These are phyloP conservation scores for Cosmorhoe ocellata DNA, from an alignment of 2,888 invertebrate genomes.

Conservation along the genomic window DNA sequence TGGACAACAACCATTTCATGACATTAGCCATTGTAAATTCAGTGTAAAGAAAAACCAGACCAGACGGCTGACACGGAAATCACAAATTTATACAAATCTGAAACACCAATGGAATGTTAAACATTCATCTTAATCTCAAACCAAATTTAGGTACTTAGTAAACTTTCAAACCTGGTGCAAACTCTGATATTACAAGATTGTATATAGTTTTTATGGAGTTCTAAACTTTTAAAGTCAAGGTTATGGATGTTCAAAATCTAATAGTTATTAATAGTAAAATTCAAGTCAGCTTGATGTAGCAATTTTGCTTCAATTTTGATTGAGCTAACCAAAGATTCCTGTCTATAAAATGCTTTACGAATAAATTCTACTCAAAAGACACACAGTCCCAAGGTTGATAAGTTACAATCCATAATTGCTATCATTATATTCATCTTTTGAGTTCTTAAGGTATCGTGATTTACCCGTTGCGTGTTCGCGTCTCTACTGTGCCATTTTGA, in stretches of 20 bases:
- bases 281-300: too few relatives aligned
- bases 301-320: too few relatives aligned
- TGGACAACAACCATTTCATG: constrained; percentile 18
- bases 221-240: too few relatives aligned
- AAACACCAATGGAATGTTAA: constrained; percentile 12
- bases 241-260: too few relatives aligned
- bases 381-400: constrained; percentile 8
- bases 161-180: too few relatives aligned
- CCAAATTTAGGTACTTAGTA: too few relatives aligned
- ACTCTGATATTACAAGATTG: too few relatives aligned
- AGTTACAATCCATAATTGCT: constrained; percentile 18
- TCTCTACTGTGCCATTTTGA: constrained; percentile 1
- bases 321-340: too few relatives aligned
- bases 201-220: too few relatives aligned
- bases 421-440: constrained; percentile 12
- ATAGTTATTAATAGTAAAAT: too few relatives aligned
- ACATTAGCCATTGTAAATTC: constrained; percentile 18
- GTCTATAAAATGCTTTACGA: too few relatives aligned
- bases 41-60: background rate
- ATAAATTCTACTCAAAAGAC: too few relatives aligned
- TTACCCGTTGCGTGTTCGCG: constrained; percentile 25
- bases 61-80: constrained; percentile 17
- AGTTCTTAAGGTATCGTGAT: constrained; percentile 26
- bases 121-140: background rate
- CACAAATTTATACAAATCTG: constrained; percentile 12